A percentile compares a stretch with the other conserved stretches of the same genome.
These are phyloP conservation scores for Drosophila peninsularis DNA, from an alignment of 2,888 invertebrate genomes.

Conservation along the genomic window DNA sequence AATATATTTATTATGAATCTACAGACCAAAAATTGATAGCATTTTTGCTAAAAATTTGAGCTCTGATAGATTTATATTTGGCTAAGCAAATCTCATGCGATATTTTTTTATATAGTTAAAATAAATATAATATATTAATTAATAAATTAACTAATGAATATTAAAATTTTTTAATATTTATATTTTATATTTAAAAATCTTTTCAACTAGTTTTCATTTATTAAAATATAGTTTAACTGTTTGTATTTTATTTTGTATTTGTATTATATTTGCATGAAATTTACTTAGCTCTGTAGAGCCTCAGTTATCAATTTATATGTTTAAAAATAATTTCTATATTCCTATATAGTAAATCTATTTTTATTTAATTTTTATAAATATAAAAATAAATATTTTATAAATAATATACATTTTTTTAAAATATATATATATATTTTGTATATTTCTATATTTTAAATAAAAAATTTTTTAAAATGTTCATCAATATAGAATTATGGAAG, in stretches of 20 bases:
- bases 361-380: too few relatives aligned
- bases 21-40: conserved; percentile 10
- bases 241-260: not conserved
- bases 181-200: not conserved
- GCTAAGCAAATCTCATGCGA: conserved; percentile 25
- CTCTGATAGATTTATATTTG: not conserved
- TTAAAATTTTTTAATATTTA: not conserved
- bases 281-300: conserved; percentile 22
- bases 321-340: not conserved
- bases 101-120: not conserved
- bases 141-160: too few relatives aligned
- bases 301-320: conserved; percentile 18
- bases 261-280: conserved; percentile 28
- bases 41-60: not conserved
- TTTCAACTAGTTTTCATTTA: not conserved
- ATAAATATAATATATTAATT: not conserved
- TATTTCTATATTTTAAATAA: not conserved
- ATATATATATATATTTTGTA: too few relatives aligned
- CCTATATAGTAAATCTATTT: too few relatives aligned
- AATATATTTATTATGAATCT: conserved; percentile 31
- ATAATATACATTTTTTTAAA: too few relatives aligned
- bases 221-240: not conserved
- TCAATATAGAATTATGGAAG: not conserved
- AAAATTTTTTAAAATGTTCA: too few relatives aligned
- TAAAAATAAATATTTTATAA: too few relatives aligned